Base-by-base conservation (phyloP, 2,888 invertebrate genomes). In the Ophion obscuratus region DNA sequence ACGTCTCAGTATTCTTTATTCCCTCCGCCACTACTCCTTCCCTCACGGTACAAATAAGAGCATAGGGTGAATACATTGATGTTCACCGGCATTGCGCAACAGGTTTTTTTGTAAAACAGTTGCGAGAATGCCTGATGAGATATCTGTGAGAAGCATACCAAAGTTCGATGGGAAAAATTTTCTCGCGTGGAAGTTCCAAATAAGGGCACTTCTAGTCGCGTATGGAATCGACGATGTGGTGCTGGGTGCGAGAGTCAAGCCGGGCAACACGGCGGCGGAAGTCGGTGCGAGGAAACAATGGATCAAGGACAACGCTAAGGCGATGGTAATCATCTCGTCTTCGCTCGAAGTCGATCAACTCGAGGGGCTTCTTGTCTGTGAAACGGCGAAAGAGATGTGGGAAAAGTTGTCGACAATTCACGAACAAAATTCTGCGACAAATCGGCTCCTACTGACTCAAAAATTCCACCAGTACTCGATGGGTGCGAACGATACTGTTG, bases 271-370 rank as follows among this genome's bases (percentile, higher is more conserved):
- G 36, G 31, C 66, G 14, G 66, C 31, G 4, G 66, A 20, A 61
- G 59, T 2, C 59, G 59, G n/a, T 61, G 59, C 2, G 59, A 61
- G 66, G 17, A 66, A 66, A 36, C 17, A 10, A 5, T 66, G 36
- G 66, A 31, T 66, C 17, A 40, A 40, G n/a, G 67, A 67, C 67
- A 67, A 67, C n/a, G 67, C 40, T n/a, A 67, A 67, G 40, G 67
- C 67, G n/a, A 67, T 67, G 67, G 36, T 67, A 7, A 40, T 40
- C 1, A 67, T 67, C 9, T 67, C 67, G 44, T 67, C 67, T 2
- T 40, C 67, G 67, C 36, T 67, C 17, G 67, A 36, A n/a, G 67
- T 40, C 9, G 67, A 36, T 40, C n/a, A 67, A 67, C 67, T 67
- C 17, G 67, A 67, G 40, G n/a, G 40, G 36, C 67, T 67, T n/a